These are phyloP conservation scores for Anastatus disparis DNA, from an alignment of 1,140 invertebrate species.

Conservation along the genomic window DNA sequence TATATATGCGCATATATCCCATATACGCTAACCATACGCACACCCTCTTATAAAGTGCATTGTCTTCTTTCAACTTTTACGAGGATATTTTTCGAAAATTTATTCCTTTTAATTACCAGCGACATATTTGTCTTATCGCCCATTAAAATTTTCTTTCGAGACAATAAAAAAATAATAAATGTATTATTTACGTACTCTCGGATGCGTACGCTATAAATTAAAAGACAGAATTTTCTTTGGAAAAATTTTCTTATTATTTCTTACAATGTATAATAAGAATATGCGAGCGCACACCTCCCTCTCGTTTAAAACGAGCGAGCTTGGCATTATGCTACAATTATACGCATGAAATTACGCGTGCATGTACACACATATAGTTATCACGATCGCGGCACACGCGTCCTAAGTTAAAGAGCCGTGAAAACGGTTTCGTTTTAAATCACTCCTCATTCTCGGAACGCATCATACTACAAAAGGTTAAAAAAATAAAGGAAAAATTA, in stretches of 20 bases:
- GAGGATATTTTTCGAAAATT: too few relatives aligned
- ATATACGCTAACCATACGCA: too few relatives aligned
- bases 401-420: conserved; percentile 1
- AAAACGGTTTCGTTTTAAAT: conserved; percentile 29
- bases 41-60: neutral
- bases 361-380: too few relatives aligned
- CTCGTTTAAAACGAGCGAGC: neutral
- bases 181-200: neutral
- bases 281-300: too few relatives aligned
- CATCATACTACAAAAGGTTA: neutral
- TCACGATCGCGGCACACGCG: neutral
- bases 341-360: conserved; percentile 6
- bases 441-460: neutral
- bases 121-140: too few relatives aligned
- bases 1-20: too few relatives aligned
- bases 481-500: neutral
- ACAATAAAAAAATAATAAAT: too few relatives aligned
- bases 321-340: conserved; percentile 21
- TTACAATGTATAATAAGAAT: too few relatives aligned
- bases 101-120: too few relatives aligned
- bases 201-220: too few relatives aligned
- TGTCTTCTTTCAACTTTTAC: neutral
- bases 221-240: too few relatives aligned
- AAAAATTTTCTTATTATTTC: neutral
- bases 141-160: too few relatives aligned